Conservation (phyloP, 2,888 invertebrate species). For the Pinctada fucata region DNA sequence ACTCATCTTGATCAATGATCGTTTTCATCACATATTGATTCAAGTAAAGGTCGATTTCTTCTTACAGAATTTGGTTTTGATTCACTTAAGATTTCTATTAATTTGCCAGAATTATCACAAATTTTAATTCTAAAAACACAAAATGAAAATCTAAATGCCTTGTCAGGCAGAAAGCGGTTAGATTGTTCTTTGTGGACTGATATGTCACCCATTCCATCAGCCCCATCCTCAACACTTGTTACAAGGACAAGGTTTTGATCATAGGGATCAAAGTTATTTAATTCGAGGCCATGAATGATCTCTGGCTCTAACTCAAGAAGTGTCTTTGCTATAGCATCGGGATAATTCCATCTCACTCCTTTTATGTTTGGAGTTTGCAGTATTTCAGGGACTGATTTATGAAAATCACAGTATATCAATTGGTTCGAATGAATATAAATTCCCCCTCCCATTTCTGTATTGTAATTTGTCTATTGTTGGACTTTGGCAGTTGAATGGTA, state of each 20-base stretch:
- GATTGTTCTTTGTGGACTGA: conserved; percentile 25
- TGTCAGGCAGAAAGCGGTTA: conserved; percentile 25
- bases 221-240: conserved; percentile 31
- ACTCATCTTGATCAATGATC: background rate
- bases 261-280: conserved; percentile 17
- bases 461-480: background rate
- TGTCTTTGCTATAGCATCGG: conserved; percentile 24
- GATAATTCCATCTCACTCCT: conserved; percentile 34
- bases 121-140: conserved; percentile 30
- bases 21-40: conserved; percentile 21
- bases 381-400: conserved; percentile 22
- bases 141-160: conserved; percentile 38
- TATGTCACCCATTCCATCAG: conserved; percentile 33
- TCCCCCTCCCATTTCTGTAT: background rate
- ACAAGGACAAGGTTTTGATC: conserved; percentile 21
- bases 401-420: conserved; percentile 29
- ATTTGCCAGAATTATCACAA: background rate
- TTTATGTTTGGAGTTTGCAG: conserved; percentile 24
- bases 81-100: conserved; percentile 24
- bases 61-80: conserved; percentile 28
- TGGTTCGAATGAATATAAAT: conserved; percentile 15
- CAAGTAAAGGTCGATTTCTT: conserved; percentile 11
- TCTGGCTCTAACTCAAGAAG: conserved; percentile 20
- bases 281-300: conserved; percentile 17
- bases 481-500: background rate